These are phyloP conservation scores for Leptodactylus fallax DNA, from an alignment of 2,797 vertebrate genomes.

Conservation along the genomic window DNA sequence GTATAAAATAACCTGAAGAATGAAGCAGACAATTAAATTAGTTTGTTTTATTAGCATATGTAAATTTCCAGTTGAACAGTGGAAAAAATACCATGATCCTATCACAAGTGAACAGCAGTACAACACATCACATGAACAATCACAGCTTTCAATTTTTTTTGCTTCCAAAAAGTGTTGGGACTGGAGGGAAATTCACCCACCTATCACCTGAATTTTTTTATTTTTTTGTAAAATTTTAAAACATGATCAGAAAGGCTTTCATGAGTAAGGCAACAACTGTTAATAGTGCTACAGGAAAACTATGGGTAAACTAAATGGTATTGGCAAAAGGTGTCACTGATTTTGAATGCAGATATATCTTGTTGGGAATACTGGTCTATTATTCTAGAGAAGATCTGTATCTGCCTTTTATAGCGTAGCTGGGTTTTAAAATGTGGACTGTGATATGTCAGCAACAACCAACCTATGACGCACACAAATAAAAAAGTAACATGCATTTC, in stretches of 20 bases:
- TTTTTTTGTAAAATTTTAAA: constrained; percentile 14
- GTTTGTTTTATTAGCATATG: constrained; percentile 75
- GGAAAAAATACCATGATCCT: constrained; percentile 80
- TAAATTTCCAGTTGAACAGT: constrained; percentile 78
- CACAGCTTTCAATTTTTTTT: constrained; percentile 72
- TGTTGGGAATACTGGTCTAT: neutral
- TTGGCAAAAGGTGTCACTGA: neutral
- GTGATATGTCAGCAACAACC: constrained; percentile 24
- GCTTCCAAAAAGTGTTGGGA: constrained; percentile 71
- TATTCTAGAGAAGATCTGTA: neutral
- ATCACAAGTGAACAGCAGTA: constrained; percentile 80
- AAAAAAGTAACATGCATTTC: constrained; percentile 21
- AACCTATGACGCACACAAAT: neutral
- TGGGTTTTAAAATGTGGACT: neutral
- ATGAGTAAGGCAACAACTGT: constrained; percentile 56
- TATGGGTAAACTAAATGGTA: neutral
- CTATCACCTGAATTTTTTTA: neutral
- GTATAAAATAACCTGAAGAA: neutral
- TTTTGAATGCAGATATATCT: constrained; percentile 31
- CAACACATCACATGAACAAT: constrained; percentile 79
- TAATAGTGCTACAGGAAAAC: constrained; percentile 39
- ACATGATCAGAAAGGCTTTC: constrained; percentile 38
- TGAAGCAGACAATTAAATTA: constrained; percentile 41
- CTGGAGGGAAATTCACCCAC: constrained; percentile 64
- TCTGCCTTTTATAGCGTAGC: neutral